Percentiles rank a stretch among this genome's conserved stretches.
phyloP scores from a whole-genome alignment of 2,113 vertebrate species.

The Lipophrys pholis region DNA sequence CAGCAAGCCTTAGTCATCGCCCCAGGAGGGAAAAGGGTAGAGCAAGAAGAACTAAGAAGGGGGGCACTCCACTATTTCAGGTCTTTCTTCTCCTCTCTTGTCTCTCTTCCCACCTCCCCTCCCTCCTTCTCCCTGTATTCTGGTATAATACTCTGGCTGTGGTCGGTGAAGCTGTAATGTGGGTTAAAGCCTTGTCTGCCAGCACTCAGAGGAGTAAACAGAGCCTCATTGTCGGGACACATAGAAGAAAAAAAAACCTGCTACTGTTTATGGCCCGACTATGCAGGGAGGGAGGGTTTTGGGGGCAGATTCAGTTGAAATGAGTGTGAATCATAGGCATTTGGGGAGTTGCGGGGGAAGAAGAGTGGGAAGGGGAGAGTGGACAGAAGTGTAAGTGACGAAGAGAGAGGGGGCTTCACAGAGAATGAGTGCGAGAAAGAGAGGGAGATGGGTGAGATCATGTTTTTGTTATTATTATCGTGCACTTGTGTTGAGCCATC shows the following conservation, averaged over 20 bases:
- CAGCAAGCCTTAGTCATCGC: slow-evolving; percentile 81
- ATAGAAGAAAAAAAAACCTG: slow-evolving; percentile 63
- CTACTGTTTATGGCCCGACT: slow-evolving; percentile 80
- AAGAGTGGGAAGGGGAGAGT: slow-evolving; percentile 58
- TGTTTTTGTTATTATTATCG: slow-evolving; percentile 83
- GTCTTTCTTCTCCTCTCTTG: slow-evolving; percentile 63
- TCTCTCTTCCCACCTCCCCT: slow-evolving; percentile 31
- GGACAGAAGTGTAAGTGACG: slow-evolving; percentile 52
- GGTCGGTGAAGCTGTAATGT: slow-evolving; percentile 75
- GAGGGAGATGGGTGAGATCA: slow-evolving; percentile 71
- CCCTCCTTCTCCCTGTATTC: slow-evolving; percentile 47
- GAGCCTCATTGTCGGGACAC: slow-evolving; percentile 81
- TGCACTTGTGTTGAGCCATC: slow-evolving; percentile 80
- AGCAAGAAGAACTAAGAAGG: slow-evolving; percentile 67
- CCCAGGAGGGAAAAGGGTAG: slow-evolving; percentile 69
- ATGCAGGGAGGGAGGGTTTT: slow-evolving; percentile 48
- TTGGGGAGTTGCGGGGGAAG: slow-evolving; percentile 63
- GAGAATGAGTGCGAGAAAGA: slow-evolving; percentile 15
- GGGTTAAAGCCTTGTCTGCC: slow-evolving; percentile 79
- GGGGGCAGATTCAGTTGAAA: slow-evolving; percentile 56
- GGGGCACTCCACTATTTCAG: slow-evolving; percentile 72
- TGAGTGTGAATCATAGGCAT: slow-evolving; percentile 74
- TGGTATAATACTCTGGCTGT: slow-evolving; percentile 77
- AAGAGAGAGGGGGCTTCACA: slow-evolving; percentile 37
- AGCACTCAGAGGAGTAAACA: slow-evolving; percentile 79